Conservation (phyloP, 2,888 invertebrate species). For the Erebia ligea region DNA sequence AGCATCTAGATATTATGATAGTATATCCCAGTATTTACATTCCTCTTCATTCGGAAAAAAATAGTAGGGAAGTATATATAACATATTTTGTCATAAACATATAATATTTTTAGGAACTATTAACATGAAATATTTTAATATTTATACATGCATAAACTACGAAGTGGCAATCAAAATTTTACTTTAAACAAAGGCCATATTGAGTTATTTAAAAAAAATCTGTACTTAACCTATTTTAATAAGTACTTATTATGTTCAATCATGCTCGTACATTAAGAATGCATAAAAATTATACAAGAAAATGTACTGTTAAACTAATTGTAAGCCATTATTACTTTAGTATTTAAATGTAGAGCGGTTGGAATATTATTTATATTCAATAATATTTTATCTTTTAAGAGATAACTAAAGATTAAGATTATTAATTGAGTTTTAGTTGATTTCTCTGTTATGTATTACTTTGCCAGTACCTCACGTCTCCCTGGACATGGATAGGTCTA, state of each 20-base stretch:
- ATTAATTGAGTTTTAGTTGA: slow-evolving; percentile 5
- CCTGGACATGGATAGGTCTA: neutral
- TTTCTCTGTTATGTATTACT: slow-evolving; percentile 7
- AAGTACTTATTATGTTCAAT: too few relatives aligned
- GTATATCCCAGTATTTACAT: slow-evolving; percentile 2
- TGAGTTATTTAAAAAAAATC: neutral
- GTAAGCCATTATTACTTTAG: slow-evolving; percentile 9
- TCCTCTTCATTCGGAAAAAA: neutral
- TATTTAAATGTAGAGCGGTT: slow-evolving; percentile 7
- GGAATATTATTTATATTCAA: slow-evolving; percentile 13
- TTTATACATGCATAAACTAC: neutral
- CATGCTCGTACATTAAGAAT: neutral
- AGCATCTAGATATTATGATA: too few relatives aligned
- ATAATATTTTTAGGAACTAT: neutral
- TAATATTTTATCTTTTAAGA: neutral
- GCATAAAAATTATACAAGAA: neutral
- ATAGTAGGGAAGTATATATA: too few relatives aligned
- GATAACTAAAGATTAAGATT: neutral
- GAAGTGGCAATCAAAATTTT: neutral
- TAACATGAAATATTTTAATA: neutral
- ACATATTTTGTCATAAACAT: slow-evolving; percentile 5
- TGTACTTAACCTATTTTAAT: slow-evolving; percentile 11
- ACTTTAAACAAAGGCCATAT: slow-evolving; percentile 13
- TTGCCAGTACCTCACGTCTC: slow-evolving; percentile 22
- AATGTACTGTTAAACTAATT: slow-evolving; percentile 15